phyloP scores from a whole-genome alignment of 1,140 invertebrate species.

The Temnothorax longispinosus region DNA sequence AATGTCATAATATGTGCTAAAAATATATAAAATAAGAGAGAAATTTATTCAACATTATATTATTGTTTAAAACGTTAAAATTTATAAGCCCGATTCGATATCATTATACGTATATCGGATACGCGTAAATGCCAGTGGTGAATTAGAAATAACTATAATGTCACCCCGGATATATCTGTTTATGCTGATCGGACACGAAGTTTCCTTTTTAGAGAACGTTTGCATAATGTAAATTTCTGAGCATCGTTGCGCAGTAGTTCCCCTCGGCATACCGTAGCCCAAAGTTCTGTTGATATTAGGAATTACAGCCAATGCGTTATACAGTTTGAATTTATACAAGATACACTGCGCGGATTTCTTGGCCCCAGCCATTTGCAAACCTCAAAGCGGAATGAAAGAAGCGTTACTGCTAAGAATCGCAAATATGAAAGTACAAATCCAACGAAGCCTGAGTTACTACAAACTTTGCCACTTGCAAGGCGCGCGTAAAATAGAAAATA shows the following conservation, averaged over 20 bases:
- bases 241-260: slow-evolving; percentile 51
- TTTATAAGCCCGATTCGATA: neutral
- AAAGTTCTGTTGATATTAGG: slow-evolving; percentile 57
- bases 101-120: neutral
- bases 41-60: neutral
- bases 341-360: slow-evolving; percentile 38
- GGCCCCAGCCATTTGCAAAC: slow-evolving; percentile 4
- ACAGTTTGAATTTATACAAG: slow-evolving; percentile 53
- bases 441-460: neutral
- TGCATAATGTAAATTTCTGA: slow-evolving; percentile 47
- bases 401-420: slow-evolving; percentile 39
- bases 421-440: slow-evolving; percentile 38
- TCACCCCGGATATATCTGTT: slow-evolving; percentile 8
- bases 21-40: neutral
- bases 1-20: neutral
- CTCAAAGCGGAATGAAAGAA: slow-evolving; percentile 51
- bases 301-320: slow-evolving; percentile 60
- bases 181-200: slow-evolving; percentile 10
- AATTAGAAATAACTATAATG: slow-evolving; percentile 16
- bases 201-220: slow-evolving; percentile 45
- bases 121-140: neutral
- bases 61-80: too few species aligned
- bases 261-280: neutral
- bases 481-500: slow-evolving; percentile 27
- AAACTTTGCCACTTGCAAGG: neutral